Evolutionary conservation across 2,888 invertebrate genomes (phyloP).

Genomic region (Drosophila imparisetae): DNA sequence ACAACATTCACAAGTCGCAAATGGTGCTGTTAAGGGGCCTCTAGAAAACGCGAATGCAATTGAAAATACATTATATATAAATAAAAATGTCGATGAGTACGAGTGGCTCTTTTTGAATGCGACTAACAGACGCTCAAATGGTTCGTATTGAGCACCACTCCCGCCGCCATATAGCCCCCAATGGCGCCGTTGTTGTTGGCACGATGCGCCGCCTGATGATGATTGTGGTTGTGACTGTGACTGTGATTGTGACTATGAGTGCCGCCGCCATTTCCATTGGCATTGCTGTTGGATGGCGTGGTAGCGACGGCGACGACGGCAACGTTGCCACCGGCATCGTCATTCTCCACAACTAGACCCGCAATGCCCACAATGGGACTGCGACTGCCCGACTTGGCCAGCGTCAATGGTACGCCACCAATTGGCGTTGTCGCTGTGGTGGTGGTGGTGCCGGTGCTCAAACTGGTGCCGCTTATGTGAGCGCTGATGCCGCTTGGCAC

Average conservation of each 20-base stretch:
- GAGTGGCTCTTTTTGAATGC: conserved; percentile 16
- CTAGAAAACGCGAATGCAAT: conserved; percentile 10
- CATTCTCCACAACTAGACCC: conserved; percentile 59
- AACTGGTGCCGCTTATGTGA: conserved; percentile 83
- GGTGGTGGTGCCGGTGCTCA: conserved; percentile 81
- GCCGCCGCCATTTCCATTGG: conserved; percentile 18
- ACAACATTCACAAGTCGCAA: conserved; percentile 20
- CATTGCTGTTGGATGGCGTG: conserved; percentile 42
- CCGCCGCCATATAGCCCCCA: conserved; percentile 83
- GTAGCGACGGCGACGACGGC: conserved; percentile 28
- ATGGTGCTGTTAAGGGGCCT: conserved; percentile 3
- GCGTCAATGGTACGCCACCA: conserved; percentile 55
- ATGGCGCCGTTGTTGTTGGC: conserved; percentile 72
- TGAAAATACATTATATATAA: conserved; percentile 18
- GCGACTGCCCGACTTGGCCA: conserved; percentile 61
- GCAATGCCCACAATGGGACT: conserved; percentile 60
- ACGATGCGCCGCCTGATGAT: conserved; percentile 52
- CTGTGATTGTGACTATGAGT: conserved; percentile 30
- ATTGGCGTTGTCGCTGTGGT: conserved; percentile 79
- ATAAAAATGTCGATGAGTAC: neutral
- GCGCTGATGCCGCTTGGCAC: conserved; percentile 84
- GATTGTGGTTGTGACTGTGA: conserved; percentile 39
- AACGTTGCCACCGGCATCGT: conserved; percentile 25
- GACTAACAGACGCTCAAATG: conserved; percentile 84
- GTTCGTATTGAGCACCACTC: conserved; percentile 83